phyloP scores from a whole-genome alignment of 2,113 vertebrate species.

The human region DNA sequence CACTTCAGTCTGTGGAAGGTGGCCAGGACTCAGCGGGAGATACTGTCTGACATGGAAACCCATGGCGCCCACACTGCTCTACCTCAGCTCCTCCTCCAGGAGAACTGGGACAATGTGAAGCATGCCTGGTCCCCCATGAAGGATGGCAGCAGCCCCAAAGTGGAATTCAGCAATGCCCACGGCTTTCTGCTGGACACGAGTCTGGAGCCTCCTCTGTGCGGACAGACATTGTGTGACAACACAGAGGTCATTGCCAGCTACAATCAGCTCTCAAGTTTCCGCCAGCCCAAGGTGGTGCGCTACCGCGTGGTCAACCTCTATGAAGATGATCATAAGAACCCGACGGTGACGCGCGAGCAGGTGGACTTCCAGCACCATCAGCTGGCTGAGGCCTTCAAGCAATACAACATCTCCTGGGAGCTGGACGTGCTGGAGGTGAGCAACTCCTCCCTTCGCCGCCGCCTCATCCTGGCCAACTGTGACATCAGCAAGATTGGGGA shows the following conservation, averaged over 20 bases:
- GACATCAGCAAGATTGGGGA: conserved; percentile 97
- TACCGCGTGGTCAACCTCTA: conserved; percentile 96
- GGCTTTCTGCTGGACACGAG: conserved; percentile 91
- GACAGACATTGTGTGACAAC: conserved; percentile 97
- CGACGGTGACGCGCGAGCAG: conserved; percentile 94
- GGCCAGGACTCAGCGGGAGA: conserved; percentile 92
- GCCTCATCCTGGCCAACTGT: conserved; percentile 96
- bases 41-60: conserved; percentile 91
- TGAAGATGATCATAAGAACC: conserved; percentile 87
- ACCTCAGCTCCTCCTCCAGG: conserved; percentile 94
- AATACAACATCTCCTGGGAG: conserved; percentile 98
- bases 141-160: conserved; percentile 90
- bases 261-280: conserved; percentile 92
- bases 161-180: conserved; percentile 83
- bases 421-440: conserved; percentile 93
- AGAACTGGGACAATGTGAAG: conserved; percentile 94
- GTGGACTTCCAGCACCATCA: conserved; percentile 96
- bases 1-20: conserved; percentile 93
- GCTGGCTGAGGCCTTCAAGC: conserved; percentile 92
- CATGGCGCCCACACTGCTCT: conserved; percentile 86
- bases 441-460: conserved; percentile 93
- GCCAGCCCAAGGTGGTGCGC: conserved; percentile 91
- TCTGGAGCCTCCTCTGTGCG: conserved; percentile 93
- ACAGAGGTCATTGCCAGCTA: conserved; percentile 93
- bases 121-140: conserved; percentile 94